These are phyloP conservation scores for Ceratitis capitata DNA, from an alignment of 1,140 invertebrate species.

Conservation along the genomic window DNA sequence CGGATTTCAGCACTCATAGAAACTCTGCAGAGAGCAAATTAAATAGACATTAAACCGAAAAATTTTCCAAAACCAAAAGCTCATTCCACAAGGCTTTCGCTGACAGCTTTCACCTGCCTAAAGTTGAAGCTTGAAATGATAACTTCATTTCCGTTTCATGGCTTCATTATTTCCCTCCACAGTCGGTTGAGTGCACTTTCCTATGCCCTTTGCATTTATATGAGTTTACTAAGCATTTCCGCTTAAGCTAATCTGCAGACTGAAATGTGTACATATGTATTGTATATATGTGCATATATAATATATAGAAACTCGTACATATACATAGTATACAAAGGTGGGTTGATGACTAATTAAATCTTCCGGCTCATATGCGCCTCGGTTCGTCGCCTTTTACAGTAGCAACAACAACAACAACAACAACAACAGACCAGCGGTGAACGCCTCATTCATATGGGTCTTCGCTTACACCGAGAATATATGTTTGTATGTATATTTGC, in stretches of 20 bases:
- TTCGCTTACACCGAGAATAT: background rate
- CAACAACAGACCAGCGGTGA: too few species aligned
- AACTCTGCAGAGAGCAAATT: too few species aligned
- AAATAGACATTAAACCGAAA: too few species aligned
- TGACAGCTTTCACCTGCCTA: background rate
- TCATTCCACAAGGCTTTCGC: too few species aligned
- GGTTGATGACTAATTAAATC: conserved; percentile 12
- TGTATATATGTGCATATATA: background rate
- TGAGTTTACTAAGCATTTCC: background rate
- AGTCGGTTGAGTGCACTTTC: background rate
- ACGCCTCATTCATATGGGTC: background rate
- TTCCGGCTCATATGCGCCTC: conserved; percentile 20
- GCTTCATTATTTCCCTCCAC: background rate
- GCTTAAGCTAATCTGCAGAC: background rate
- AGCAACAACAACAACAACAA: background rate
- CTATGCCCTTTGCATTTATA: background rate
- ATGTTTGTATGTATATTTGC: background rate
- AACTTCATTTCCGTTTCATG: background rate
- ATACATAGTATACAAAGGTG: background rate
- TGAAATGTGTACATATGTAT: too few species aligned
- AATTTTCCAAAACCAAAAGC: too few species aligned
- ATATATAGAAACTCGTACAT: background rate
- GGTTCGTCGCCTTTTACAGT: background rate
- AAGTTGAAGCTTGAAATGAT: background rate
- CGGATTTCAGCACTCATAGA: too few species aligned